These are phyloP conservation scores for Ctenochaetus hawaiiensis DNA, from an alignment of 2,797 vertebrate genomes.

Conservation along the genomic window DNA sequence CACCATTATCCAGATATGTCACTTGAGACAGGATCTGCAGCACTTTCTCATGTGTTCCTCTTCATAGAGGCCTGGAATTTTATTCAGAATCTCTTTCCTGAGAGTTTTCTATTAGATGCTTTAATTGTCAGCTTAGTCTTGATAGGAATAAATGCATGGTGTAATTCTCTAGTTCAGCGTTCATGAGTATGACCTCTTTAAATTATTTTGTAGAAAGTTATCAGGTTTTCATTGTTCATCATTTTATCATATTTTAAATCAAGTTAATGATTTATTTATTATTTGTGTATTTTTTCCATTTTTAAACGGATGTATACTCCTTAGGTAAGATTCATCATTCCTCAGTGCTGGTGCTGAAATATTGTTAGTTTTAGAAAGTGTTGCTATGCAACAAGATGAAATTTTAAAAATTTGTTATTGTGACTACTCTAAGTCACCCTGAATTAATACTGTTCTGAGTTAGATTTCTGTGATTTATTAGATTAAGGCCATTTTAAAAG, in stretches of 20 bases:
- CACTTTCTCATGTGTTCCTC: background rate
- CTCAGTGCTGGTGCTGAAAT: background rate
- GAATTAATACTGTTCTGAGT: background rate
- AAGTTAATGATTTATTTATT: slow-evolving; percentile 1
- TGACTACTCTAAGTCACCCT: background rate
- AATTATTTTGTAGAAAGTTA: background rate
- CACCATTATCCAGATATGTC: slow-evolving; percentile 9
- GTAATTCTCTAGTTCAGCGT: background rate
- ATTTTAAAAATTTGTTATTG: background rate
- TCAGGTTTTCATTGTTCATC: background rate
- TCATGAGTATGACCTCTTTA: background rate
- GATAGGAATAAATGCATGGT: background rate
- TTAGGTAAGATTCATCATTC: background rate
- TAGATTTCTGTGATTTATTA: slow-evolving; percentile 1
- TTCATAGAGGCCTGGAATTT: background rate
- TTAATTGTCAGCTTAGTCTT: background rate
- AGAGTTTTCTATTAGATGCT: background rate
- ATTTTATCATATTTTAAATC: background rate
- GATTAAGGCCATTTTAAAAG: background rate
- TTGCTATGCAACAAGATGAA: background rate
- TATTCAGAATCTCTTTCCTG: background rate
- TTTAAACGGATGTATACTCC: background rate
- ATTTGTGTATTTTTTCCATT: background rate
- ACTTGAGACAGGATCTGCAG: slow-evolving; percentile 5
- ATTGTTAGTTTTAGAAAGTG: background rate